Conservation (phyloP, 2,888 invertebrate genomes). For the Mantis religiosa region DNA sequence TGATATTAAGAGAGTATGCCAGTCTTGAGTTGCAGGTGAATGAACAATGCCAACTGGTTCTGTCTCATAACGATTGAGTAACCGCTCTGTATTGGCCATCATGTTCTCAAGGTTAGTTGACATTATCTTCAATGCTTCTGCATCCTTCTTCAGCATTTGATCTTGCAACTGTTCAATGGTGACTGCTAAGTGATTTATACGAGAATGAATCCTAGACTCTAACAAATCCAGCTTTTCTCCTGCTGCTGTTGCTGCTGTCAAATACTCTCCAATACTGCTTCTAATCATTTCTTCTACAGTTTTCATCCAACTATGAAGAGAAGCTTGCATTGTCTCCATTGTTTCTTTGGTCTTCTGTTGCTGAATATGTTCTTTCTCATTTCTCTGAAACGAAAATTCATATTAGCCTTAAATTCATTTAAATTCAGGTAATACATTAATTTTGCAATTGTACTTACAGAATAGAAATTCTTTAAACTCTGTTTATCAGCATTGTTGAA, state of each 20-base stretch:
- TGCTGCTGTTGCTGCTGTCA: not conserved
- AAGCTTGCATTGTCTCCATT: slow-evolving; percentile 50
- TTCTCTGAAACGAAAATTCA: slow-evolving; percentile 49
- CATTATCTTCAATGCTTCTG: slow-evolving; percentile 12
- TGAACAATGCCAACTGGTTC: not conserved
- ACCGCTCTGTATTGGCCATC: slow-evolving; percentile 6
- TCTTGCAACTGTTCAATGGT: slow-evolving; percentile 15
- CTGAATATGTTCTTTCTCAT: slow-evolving; percentile 60
- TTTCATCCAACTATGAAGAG: slow-evolving; percentile 46
- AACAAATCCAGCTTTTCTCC: not conserved
- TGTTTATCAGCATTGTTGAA: too few relatives aligned
- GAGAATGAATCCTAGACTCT: not conserved
- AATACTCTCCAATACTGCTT: slow-evolving; percentile 41
- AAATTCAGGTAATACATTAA: too few relatives aligned
- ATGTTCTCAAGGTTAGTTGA: slow-evolving; percentile 16
- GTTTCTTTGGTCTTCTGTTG: slow-evolving; percentile 60
- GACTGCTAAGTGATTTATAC: slow-evolving; percentile 16
- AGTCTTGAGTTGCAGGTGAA: slow-evolving; percentile 34
- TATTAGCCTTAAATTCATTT: too few relatives aligned
- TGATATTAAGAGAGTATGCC: slow-evolving; percentile 41
- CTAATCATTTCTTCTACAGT: slow-evolving; percentile 46
- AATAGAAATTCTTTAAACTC: too few relatives aligned
- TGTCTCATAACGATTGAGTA: slow-evolving; percentile 18
- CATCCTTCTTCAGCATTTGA: not conserved
- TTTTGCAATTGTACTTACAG: too few relatives aligned